Evolutionary conservation across 2,113 vertebrate species (phyloP).

Genomic region (Dasyurus viverrinus): DNA sequence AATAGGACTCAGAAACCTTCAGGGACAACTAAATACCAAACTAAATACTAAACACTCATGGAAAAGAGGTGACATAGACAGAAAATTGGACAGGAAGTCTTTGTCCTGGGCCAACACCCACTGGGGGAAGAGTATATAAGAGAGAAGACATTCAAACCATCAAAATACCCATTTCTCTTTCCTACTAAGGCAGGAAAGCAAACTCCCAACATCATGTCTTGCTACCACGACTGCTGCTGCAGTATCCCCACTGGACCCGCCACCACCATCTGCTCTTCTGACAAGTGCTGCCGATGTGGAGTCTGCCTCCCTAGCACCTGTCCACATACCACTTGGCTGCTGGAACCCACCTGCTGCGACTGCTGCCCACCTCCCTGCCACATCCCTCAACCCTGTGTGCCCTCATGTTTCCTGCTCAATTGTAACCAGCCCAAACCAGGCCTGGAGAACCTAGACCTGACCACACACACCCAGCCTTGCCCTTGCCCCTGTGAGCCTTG

Average conservation of each 20-base stretch:
- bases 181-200: conserved; percentile 3
- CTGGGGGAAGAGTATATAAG: conserved; percentile 60
- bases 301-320: conserved; percentile 81
- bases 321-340: conserved; percentile 68
- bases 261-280: conserved; percentile 70
- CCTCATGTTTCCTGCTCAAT: conserved; percentile 77
- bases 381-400: conserved; percentile 77
- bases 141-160: conserved; percentile 44
- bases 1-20: conserved; percentile 47
- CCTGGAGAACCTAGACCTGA: conserved; percentile 72
- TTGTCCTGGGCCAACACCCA: conserved; percentile 39
- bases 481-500: conserved; percentile 65
- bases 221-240: conserved; percentile 55
- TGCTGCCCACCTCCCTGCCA: conserved; percentile 74
- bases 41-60: conserved; percentile 60
- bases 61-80: conserved; percentile 39
- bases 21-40: conserved; percentile 69
- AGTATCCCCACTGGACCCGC: conserved; percentile 64
- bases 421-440: conserved; percentile 66
- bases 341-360: conserved; percentile 77
- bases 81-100: conserved; percentile 15
- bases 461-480: conserved; percentile 58
- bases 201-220: conserved; percentile 41
- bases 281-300: conserved; percentile 63
- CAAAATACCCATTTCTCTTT: not conserved